Evolutionary conservation across 1,140 invertebrate species (phyloP).

Genomic region (Tyrophagus putrescentiae): DNA sequence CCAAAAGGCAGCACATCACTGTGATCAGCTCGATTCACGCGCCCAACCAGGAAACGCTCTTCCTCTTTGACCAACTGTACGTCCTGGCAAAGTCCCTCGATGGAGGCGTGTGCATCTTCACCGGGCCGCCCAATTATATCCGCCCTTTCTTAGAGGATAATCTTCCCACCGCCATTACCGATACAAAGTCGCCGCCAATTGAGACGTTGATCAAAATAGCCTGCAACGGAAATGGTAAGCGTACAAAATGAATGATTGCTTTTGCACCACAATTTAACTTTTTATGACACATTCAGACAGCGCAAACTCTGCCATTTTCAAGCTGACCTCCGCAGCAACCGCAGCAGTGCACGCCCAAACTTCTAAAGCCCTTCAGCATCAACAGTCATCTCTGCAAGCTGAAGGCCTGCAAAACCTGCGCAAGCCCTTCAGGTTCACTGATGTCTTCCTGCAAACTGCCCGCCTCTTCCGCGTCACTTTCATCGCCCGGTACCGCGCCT

Average conservation of each 20-base stretch:
- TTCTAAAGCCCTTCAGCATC: too few species aligned
- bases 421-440: too few species aligned
- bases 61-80: neutral
- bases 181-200: too few species aligned
- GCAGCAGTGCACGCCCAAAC: neutral
- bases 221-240: too few species aligned
- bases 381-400: too few species aligned
- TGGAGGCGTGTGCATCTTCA: slow-evolving; percentile 4
- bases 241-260: too few species aligned
- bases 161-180: too few species aligned
- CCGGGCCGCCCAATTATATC: slow-evolving; percentile 3
- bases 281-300: neutral
- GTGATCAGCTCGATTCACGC: neutral
- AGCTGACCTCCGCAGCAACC: neutral
- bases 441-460: too few species aligned
- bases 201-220: neutral
- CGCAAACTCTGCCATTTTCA: too few species aligned
- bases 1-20: neutral
- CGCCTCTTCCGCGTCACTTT: neutral
- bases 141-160: too few species aligned
- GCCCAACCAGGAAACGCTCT: neutral
- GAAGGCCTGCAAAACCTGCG: too few species aligned
- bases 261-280: neutral
- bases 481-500: neutral
- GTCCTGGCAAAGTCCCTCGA: slow-evolving; percentile 8